phyloP scores from a whole-genome alignment of 2,888 invertebrate genomes.

The Folsomia candida region DNA sequence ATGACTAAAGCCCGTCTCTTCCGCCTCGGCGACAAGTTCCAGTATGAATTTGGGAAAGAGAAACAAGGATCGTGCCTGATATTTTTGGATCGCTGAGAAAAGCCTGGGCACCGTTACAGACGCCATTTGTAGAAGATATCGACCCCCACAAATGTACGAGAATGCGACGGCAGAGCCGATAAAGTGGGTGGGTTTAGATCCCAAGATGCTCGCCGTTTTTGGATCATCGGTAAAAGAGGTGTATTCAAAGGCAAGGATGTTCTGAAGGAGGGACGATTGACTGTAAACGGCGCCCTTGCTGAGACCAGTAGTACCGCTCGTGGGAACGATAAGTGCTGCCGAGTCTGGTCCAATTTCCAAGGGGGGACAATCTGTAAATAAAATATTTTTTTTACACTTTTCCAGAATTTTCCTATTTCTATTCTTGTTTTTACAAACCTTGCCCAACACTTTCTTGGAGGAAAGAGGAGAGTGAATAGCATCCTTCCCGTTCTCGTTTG shows the following conservation, averaged over 20 bases:
- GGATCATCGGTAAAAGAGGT: slow-evolving; percentile 34
- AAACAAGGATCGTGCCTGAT: slow-evolving; percentile 23
- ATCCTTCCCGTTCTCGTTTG: too few species aligned
- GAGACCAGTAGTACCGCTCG: slow-evolving; percentile 42
- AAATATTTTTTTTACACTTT: too few species aligned
- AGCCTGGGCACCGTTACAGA: too few species aligned
- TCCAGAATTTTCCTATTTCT: too few species aligned
- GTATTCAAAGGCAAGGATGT: slow-evolving; percentile 24
- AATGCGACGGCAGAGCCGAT: slow-evolving; percentile 35
- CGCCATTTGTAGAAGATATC: slow-evolving; percentile 20
- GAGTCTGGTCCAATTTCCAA: too few species aligned
- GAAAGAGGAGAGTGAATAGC: too few species aligned
- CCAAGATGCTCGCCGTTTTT: slow-evolving; percentile 27
- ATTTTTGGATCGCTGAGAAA: too few species aligned
- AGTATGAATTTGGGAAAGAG: slow-evolving; percentile 42
- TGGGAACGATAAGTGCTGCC: slow-evolving; percentile 39
- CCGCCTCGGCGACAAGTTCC: slow-evolving; percentile 22
- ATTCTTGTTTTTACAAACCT: too few species aligned
- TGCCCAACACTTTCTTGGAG: too few species aligned
- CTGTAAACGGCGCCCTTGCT: slow-evolving; percentile 43
- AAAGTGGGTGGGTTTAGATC: slow-evolving; percentile 41
- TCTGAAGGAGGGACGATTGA: slow-evolving; percentile 31
- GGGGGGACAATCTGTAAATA: too few species aligned
- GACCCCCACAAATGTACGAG: slow-evolving; percentile 28
- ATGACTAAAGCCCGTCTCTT: too few species aligned